Evolutionary conservation across 2,888 invertebrate species (phyloP).

Genomic region (Bursaphelenchus okinawaensis): DNA sequence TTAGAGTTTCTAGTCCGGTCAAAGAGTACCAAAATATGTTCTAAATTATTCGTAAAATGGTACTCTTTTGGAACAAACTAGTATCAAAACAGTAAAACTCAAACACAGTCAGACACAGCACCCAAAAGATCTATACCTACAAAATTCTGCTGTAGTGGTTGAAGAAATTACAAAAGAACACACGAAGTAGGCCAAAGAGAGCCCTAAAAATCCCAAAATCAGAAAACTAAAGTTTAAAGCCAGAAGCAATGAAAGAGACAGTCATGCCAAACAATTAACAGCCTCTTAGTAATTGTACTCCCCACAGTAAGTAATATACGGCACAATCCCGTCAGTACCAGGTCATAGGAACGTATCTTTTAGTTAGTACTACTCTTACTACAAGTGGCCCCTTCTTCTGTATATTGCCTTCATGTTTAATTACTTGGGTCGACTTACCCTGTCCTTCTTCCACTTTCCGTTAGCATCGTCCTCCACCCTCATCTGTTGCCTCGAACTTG

Average conservation of each 20-base stretch:
- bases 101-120: too few species aligned
- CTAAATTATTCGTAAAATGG: too few species aligned
- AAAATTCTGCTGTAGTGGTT: background rate
- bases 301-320: too few species aligned
- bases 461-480: slow-evolving; percentile 24
- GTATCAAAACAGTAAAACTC: too few species aligned
- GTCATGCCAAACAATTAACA: too few species aligned
- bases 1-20: background rate
- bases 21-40: background rate
- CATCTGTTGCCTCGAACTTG: background rate
- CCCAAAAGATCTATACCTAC: background rate
- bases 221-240: background rate
- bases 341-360: too few species aligned
- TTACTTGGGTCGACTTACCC: background rate
- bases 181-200: background rate
- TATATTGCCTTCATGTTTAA: too few species aligned
- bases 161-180: background rate
- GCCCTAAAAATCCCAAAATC: background rate
- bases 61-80: too few species aligned
- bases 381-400: too few species aligned
- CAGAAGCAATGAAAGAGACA: slow-evolving; percentile 3
- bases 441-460: slow-evolving; percentile 27
- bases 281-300: too few species aligned
- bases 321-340: too few species aligned
- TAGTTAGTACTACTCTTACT: too few species aligned